Evolutionary conservation across 2,797 vertebrate genomes (phyloP), one percentile per base, ranked within the genome.

Genomic region (Cirrhinus molitorella): DNA sequence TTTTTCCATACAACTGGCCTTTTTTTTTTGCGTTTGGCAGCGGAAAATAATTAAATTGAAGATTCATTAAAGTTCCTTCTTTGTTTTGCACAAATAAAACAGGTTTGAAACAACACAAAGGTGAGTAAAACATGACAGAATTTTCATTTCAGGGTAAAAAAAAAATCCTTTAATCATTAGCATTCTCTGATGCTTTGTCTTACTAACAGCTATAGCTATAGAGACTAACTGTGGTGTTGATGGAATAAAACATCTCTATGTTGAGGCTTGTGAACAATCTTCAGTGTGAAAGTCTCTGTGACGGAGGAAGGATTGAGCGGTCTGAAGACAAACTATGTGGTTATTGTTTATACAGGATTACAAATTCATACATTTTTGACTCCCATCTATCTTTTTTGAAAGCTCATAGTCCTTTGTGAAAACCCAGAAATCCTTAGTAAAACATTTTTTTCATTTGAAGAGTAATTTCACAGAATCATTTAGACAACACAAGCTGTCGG

Each of bases 321-420:
- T 61, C 25, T 77, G 5, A 61, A 61, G 55, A 77, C 23, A 77
- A 59, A 61, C 53, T 45, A 28, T 77, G 23, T 43, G 74, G 34
- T 63, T 28, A 7, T 19, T 77, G 57, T 63, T 77, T 63, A 47
- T 63, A 77, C 25, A 75, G 4, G 49, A 37, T 73, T 74, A 37
- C 19, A 17, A 57, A 75, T 25, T 43, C 53, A 23, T 59, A 57
- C n/a, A 57, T 40, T 73, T 57, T 23, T 25, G n/a, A 59, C 59
- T 59, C 14, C 53, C n/a, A 75, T 55, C 51, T 40, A 17, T 57
- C 21, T 40, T 75, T 66, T 59, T 43, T 57, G 34, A 55, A 75
- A 43, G 34, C 34, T 17, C n/a, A 11, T 40, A 73, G 51, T 21
- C 31, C 28, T 12, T 53, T 37, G 12, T 37, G 12, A 73, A 73